These are phyloP conservation scores for Maniola jurtina DNA, from an alignment of 1,140 invertebrate genomes.

Conservation along the genomic window DNA sequence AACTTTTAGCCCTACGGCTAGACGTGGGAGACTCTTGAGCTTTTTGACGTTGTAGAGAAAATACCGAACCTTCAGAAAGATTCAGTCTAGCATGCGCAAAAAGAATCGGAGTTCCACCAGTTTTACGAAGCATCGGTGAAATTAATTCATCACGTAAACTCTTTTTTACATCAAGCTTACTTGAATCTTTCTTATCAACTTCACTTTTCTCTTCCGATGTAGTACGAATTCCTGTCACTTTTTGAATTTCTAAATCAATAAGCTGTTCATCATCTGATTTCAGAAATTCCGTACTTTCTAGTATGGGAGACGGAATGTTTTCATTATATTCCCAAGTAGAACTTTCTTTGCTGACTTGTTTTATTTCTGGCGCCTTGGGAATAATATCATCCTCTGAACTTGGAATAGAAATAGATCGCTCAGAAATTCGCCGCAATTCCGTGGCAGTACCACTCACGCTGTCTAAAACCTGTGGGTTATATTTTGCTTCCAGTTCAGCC, in stretches of 20 bases:
- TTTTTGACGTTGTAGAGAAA: constrained; percentile 85
- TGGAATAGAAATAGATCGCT: constrained; percentile 84
- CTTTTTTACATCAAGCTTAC: constrained; percentile 62
- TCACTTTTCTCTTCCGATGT: constrained; percentile 59
- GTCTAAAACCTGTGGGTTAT: constrained; percentile 81
- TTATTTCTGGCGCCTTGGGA: constrained; percentile 73
- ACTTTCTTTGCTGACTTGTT: constrained; percentile 73
- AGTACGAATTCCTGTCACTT: constrained; percentile 60
- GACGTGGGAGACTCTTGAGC: constrained; percentile 86
- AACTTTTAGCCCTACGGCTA: constrained; percentile 87
- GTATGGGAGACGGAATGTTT: constrained; percentile 81
- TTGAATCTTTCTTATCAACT: constrained; percentile 50
- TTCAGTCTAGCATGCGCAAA: constrained; percentile 89
- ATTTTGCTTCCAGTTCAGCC: constrained; percentile 80
- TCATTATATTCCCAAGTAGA: constrained; percentile 82
- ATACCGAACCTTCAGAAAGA: constrained; percentile 89
- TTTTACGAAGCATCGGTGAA: constrained; percentile 81
- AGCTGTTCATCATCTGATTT: constrained; percentile 80
- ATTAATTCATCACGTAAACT: constrained; percentile 76
- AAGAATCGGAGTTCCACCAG: constrained; percentile 86
- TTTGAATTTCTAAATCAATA: constrained; percentile 75
- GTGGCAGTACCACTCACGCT: constrained; percentile 79
- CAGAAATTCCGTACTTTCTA: constrained; percentile 80
- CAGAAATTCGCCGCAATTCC: constrained; percentile 83
- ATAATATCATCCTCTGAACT: constrained; percentile 83